phyloP scores from a whole-genome alignment of 2,113 vertebrate species.

The Cryptotis parvus region DNA sequence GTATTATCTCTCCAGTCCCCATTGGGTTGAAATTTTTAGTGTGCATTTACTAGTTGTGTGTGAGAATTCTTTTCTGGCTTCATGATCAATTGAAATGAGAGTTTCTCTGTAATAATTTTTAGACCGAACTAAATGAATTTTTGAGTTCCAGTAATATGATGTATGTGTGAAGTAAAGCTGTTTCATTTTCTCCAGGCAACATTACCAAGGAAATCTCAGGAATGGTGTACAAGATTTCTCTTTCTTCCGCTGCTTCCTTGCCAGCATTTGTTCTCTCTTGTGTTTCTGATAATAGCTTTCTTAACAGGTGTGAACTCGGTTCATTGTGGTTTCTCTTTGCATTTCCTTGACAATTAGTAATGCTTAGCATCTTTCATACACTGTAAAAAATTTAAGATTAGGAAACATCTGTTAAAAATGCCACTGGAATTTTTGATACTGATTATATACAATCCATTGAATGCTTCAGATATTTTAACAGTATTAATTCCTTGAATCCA shows the following conservation, averaged over 20 bases:
- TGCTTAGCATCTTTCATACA: background rate
- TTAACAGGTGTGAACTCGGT: background rate
- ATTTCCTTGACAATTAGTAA: background rate
- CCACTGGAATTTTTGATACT: background rate
- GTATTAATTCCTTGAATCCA: background rate
- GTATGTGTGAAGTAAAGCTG: background rate
- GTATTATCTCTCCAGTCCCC: too few relatives aligned
- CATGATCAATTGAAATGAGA: background rate
- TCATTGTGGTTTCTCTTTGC: slow-evolving; percentile 20
- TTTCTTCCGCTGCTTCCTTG: background rate
- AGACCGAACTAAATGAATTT: slow-evolving; percentile 18
- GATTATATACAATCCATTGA: background rate
- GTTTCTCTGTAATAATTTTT: background rate
- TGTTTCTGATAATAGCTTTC: background rate
- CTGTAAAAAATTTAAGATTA: background rate
- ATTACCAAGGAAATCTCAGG: background rate
- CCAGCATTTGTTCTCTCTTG: background rate
- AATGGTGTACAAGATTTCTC: background rate
- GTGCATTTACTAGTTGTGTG: background rate
- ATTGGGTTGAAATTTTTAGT: background rate
- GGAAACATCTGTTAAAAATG: background rate
- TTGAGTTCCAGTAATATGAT: background rate
- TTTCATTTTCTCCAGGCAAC: background rate
- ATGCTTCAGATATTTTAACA: background rate
- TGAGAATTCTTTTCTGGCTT: background rate